These are phyloP conservation scores for Gila orcuttii DNA, from an alignment of 2,113 vertebrate species.

Conservation along the genomic window DNA sequence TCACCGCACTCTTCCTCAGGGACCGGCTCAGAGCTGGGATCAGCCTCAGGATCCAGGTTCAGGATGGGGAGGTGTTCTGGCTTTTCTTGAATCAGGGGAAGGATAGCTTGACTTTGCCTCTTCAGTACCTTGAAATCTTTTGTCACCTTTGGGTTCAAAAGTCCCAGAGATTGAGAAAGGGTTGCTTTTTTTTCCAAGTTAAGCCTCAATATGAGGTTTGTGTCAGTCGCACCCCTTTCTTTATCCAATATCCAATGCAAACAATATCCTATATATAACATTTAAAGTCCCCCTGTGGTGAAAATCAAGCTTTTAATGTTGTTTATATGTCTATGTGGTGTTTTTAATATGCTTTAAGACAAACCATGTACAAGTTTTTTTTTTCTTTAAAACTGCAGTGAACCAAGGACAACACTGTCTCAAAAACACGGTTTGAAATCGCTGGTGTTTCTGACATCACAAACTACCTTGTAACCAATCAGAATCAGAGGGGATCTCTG, in stretches of 20 bases:
- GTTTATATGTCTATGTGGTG: no score
- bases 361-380: no score
- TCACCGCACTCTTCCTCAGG: constrained; percentile 44
- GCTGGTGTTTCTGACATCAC: no score
- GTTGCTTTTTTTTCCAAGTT: not conserved
- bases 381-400: no score
- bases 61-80: constrained; percentile 53
- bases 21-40: not conserved
- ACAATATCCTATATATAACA: not conserved
- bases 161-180: not conserved
- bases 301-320: no score
- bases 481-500: no score
- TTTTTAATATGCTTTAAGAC: no score
- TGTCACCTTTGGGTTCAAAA: constrained; percentile 67
- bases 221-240: not conserved
- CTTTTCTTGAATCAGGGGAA: constrained; percentile 68
- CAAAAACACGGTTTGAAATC: no score
- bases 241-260: not conserved
- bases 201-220: not conserved
- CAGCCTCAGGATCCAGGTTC: constrained; percentile 44
- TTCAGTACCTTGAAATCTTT: constrained; percentile 76
- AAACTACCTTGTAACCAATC: no score
- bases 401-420: no score
- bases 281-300: not conserved
- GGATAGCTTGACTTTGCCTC: constrained; percentile 69